Evolutionary conservation across 2,888 invertebrate species (phyloP).

Genomic region (Metacarcinus magister): DNA sequence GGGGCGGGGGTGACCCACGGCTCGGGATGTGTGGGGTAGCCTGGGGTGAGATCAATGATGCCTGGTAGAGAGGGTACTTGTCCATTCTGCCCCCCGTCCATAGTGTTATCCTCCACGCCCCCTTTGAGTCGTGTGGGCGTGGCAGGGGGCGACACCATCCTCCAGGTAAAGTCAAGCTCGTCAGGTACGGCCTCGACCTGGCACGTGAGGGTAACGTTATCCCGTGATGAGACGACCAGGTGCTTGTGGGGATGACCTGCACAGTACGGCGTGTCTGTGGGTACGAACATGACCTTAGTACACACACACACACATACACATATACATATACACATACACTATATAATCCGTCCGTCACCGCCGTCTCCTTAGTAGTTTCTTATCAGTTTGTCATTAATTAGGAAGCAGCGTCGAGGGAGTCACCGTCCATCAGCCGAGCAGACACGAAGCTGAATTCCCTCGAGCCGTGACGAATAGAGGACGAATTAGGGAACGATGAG

Average conservation of each 20-base stretch:
- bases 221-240: slow-evolving; percentile 76
- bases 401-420: no score
- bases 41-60: no score
- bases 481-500: no score
- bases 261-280: slow-evolving; percentile 76
- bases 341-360: no score
- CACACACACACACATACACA: background rate
- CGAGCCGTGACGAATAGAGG: no score
- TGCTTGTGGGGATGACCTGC: slow-evolving; percentile 55
- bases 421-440: no score
- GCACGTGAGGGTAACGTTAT: slow-evolving; percentile 72
- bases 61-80: no score
- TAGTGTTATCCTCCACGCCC: background rate
- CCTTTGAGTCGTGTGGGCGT: background rate
- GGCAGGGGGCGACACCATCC: slow-evolving; percentile 53
- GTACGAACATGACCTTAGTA: background rate
- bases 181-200: slow-evolving; percentile 75
- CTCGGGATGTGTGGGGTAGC: background rate
- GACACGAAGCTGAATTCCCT: no score
- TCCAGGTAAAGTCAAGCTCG: slow-evolving; percentile 71
- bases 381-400: no score
- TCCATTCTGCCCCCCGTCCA: background rate
- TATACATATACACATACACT: background rate
- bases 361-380: no score
- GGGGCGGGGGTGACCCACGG: background rate